phyloP scores from a whole-genome alignment of 2,113 vertebrate species.

The Notiomystis cincta region DNA sequence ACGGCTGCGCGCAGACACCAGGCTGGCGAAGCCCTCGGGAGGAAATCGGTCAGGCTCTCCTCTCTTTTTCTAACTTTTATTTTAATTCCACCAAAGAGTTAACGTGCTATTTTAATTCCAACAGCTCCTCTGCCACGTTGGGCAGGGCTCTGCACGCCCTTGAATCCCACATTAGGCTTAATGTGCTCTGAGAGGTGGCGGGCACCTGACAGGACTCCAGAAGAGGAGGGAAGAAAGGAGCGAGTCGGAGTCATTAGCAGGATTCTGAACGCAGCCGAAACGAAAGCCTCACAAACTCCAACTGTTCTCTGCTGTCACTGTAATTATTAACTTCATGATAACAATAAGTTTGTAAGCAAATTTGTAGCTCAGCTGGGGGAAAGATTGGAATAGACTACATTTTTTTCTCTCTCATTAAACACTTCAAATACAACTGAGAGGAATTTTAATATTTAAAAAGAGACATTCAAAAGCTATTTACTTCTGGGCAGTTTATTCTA shows the following conservation, averaged over 20 bases:
- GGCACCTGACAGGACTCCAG: not conserved
- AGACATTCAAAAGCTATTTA: constrained; percentile 6
- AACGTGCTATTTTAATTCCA: not conserved
- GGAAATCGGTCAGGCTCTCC: rapidly evolving
- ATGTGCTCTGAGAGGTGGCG: not conserved
- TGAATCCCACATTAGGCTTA: not conserved
- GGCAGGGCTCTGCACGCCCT: not conserved
- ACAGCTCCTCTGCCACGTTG: not conserved
- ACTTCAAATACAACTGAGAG: not conserved
- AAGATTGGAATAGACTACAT: not conserved
- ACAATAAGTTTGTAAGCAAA: constrained; percentile 11
- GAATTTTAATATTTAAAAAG: constrained; percentile 50
- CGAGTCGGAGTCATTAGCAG: not conserved
- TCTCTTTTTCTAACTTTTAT: not conserved
- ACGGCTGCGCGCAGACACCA: rapidly evolving
- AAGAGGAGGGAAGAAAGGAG: not conserved
- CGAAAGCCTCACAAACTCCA: not conserved
- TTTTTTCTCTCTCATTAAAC: constrained; percentile 16
- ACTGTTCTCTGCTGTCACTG: not conserved
- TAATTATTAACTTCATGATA: constrained; percentile 17
- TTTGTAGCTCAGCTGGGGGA: not conserved
- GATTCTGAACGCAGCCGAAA: not conserved
- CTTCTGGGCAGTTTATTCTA: not conserved
- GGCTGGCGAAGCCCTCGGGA: rapidly evolving
- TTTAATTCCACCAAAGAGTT: not conserved